Conservation (phyloP, 2,113 vertebrate genomes). For the Sporophila hypoxantha region DNA sequence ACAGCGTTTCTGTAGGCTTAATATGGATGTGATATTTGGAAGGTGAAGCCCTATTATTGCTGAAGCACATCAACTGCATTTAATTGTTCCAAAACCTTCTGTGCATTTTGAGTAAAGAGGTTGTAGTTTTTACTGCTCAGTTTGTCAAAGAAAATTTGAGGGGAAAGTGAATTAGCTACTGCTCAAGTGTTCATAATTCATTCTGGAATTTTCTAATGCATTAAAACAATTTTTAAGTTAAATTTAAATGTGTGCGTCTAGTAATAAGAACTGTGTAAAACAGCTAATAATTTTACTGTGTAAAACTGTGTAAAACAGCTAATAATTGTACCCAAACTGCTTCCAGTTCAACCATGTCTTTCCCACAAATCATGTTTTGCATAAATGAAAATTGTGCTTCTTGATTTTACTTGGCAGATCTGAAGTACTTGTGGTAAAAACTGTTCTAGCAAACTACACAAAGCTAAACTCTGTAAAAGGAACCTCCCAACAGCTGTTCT, state of each 20-base stretch:
- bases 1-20: neutral
- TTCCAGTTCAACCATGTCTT: neutral
- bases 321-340: neutral
- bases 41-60: neutral
- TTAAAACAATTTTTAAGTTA: neutral
- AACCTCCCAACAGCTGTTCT: neutral
- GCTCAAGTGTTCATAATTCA: neutral
- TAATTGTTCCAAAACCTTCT: neutral
- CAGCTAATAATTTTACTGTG: too few relatives aligned
- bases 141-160: neutral
- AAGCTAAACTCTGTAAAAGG: neutral
- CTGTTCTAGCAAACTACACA: neutral
- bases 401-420: slow-evolving; percentile 37
- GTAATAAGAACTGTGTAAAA: neutral
- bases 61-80: neutral
- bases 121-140: neutral
- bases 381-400: slow-evolving; percentile 23
- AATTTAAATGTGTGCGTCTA: neutral
- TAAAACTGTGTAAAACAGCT: neutral
- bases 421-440: slow-evolving; percentile 27
- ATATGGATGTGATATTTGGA: neutral
- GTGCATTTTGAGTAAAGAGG: neutral
- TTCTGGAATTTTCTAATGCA: neutral
- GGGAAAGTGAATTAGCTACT: neutral
- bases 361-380: slow-evolving; percentile 7